A percentile compares a stretch with the other conserved stretches of the same genome.
Evolutionary conservation across 2,113 vertebrate genomes (phyloP).

Genomic region (Lucifuga dentata): DNA sequence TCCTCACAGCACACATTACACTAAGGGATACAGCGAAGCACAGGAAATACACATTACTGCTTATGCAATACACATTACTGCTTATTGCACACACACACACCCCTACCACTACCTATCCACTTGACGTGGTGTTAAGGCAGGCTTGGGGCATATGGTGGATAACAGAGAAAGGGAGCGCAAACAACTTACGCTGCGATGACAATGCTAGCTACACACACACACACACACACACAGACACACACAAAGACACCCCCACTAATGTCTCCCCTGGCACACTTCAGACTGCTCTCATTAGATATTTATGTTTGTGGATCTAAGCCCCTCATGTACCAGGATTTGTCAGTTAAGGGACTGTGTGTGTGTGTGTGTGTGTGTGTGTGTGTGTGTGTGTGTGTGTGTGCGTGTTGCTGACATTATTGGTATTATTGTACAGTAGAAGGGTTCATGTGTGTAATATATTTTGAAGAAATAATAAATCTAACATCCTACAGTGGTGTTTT

Average conservation of each 20-base stretch:
- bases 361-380: slow-evolving; percentile 19
- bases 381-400: slow-evolving; percentile 24
- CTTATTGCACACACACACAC: slow-evolving; percentile 22
- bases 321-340: slow-evolving; percentile 42
- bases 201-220: slow-evolving; percentile 1
- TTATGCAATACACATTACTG: background rate
- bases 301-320: slow-evolving; percentile 60
- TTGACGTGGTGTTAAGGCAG: slow-evolving; percentile 55
- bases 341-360: slow-evolving; percentile 28
- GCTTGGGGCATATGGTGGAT: slow-evolving; percentile 17
- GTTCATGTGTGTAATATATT: background rate
- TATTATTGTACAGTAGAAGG: background rate
- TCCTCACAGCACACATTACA: slow-evolving; percentile 32
- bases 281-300: slow-evolving; percentile 64
- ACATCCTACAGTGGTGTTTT: background rate
- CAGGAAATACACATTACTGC: slow-evolving; percentile 37
- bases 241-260: slow-evolving; percentile 19
- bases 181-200: slow-evolving; percentile 18
- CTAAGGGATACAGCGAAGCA: slow-evolving; percentile 17
- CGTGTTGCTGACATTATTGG: slow-evolving; percentile 10
- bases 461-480: background rate
- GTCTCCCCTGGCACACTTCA: slow-evolving; percentile 42
- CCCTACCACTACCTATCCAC: slow-evolving; percentile 36
- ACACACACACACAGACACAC: slow-evolving; percentile 8
- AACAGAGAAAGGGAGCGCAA: background rate